A percentile compares a stretch with the other conserved stretches of the same genome.
Conservation (phyloP, 2,113 vertebrate species). For the Platichthys flesus region DNA sequence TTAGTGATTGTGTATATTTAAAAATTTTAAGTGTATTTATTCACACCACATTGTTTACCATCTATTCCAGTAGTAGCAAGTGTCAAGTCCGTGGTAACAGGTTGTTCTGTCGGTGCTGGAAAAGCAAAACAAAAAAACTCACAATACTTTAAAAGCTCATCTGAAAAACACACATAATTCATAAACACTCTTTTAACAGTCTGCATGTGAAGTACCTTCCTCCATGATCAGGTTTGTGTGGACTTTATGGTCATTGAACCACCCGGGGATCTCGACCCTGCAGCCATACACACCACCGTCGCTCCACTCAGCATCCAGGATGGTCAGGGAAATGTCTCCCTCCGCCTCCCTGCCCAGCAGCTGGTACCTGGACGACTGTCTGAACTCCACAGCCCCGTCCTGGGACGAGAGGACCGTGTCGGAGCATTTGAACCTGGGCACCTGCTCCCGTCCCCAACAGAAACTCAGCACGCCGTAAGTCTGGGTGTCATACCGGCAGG, state of each 20-base stretch:
- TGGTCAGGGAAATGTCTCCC: constrained; percentile 85
- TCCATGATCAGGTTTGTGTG: constrained; percentile 47
- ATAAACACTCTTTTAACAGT: neutral
- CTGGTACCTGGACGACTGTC: constrained; percentile 58
- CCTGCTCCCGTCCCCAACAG: constrained; percentile 82
- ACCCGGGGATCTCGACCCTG: constrained; percentile 79
- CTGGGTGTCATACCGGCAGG: constrained; percentile 76
- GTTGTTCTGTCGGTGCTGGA: constrained; percentile 27
- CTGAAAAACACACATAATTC: neutral
- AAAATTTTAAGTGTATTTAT: neutral
- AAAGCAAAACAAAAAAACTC: neutral
- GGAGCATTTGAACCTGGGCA: constrained; percentile 68
- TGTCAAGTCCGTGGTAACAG: neutral
- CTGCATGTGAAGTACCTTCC: constrained; percentile 41
- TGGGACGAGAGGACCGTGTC: constrained; percentile 72
- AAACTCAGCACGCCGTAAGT: constrained; percentile 30
- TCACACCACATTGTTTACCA: constrained; percentile 20
- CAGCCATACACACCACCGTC: constrained; percentile 87
- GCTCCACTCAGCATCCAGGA: constrained; percentile 32
- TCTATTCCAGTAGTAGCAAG: neutral
- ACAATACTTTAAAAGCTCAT: neutral
- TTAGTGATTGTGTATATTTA: neutral
- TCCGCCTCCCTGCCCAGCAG: constrained; percentile 49
- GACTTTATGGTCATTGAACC: constrained; percentile 82
- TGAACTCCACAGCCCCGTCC: constrained; percentile 20